phyloP scores from a whole-genome alignment of 2,797 vertebrate genomes.

The Gallinago solitaria region DNA sequence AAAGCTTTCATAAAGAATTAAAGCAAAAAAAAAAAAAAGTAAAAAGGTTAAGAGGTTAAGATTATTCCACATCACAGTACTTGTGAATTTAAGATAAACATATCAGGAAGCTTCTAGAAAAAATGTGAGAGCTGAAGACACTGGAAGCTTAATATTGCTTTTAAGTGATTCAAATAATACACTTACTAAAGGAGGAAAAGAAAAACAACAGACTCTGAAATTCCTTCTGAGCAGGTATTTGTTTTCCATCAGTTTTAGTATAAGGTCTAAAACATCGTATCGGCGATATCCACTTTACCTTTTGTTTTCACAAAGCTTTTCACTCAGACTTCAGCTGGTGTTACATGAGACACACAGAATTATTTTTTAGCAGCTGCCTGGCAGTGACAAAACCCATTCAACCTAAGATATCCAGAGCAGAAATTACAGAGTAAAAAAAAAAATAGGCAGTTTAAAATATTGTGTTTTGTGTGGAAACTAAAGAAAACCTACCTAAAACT shows the following conservation, averaged over 20 bases:
- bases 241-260: not conserved
- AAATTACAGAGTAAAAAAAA: constrained; percentile 1
- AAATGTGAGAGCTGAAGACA: not conserved
- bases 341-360: not conserved
- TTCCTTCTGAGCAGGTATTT: not conserved
- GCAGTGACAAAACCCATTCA: not conserved
- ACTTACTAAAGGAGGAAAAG: not conserved
- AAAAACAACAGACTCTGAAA: not conserved
- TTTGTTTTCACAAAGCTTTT: not conserved
- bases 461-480: not conserved
- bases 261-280: not conserved
- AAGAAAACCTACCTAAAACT: not conserved
- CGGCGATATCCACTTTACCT: not conserved
- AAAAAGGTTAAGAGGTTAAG: not conserved
- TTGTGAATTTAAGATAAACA: not conserved
- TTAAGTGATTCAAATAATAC: not conserved
- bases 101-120: not conserved
- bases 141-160: not conserved
- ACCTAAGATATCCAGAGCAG: not conserved
- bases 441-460: not conserved
- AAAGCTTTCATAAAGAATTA: not conserved
- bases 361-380: not conserved
- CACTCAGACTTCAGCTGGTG: not conserved
- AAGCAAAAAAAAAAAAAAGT: not conserved
- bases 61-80: not conserved